Conservation (phyloP, 2,797 vertebrate species). For the Crocodylus rhombifer region DNA sequence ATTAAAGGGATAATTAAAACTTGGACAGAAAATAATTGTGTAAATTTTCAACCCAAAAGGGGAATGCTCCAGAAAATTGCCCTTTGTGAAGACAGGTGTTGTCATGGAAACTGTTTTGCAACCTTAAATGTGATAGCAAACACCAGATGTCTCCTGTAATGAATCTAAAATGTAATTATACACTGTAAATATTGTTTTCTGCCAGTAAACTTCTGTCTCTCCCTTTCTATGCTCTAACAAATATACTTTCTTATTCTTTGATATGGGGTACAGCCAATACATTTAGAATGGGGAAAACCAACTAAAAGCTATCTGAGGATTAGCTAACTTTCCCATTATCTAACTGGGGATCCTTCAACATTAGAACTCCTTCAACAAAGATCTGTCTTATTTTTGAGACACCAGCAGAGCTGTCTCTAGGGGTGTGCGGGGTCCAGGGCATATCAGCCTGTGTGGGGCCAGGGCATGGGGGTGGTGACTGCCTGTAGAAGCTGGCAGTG, state of each 20-base stretch:
- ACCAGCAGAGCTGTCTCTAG: neutral
- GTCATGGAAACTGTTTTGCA: slow-evolving; percentile 62
- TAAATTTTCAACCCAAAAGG: slow-evolving; percentile 17
- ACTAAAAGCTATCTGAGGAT: neutral
- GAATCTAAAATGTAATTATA: slow-evolving; percentile 43
- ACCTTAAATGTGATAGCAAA: slow-evolving; percentile 35
- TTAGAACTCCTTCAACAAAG: neutral
- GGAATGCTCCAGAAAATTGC: neutral
- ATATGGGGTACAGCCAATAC: neutral
- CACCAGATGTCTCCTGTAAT: slow-evolving; percentile 49
- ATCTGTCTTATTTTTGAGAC: neutral
- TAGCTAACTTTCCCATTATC: neutral
- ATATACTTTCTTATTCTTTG: neutral
- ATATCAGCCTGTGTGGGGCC: too few relatives aligned
- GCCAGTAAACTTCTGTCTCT: neutral
- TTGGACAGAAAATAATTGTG: slow-evolving; percentile 46
- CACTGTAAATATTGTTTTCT: slow-evolving; percentile 52
- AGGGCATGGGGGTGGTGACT: too few relatives aligned
- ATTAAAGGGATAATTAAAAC: slow-evolving; percentile 60
- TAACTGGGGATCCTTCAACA: neutral
- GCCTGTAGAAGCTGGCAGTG: too few relatives aligned
- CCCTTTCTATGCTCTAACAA: neutral
- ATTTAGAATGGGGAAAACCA: neutral
- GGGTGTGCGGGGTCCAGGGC: too few relatives aligned
- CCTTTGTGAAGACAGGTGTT: slow-evolving; percentile 35